Percentiles rank a stretch among this genome's conserved stretches.
phyloP scores from a whole-genome alignment of 2,113 vertebrate genomes.

The Pangasianodon gigas region DNA sequence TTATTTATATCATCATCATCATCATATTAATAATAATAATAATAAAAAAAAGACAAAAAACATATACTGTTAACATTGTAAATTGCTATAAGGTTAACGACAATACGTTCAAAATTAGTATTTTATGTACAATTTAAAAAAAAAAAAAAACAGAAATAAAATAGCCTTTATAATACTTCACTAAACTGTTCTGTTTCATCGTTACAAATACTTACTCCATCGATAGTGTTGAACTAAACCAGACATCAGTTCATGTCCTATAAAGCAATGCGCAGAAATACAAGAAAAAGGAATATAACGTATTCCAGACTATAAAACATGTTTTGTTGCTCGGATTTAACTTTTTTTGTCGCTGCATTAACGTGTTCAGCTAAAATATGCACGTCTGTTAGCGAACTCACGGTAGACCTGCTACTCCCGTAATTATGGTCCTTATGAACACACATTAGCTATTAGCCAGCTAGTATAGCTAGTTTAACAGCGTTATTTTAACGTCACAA shows the following conservation, averaged over 20 bases:
- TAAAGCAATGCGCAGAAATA: too few relatives aligned
- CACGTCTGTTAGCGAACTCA: background rate
- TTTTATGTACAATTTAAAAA: background rate
- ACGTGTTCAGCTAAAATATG: background rate
- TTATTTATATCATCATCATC: constrained; percentile 7
- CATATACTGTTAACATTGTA: background rate
- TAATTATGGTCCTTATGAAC: background rate
- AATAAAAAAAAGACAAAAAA: background rate
- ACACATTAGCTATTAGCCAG: background rate
- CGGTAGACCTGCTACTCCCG: background rate
- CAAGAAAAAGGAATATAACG: background rate
- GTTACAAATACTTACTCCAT: background rate
- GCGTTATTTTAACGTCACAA: background rate
- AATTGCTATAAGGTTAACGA: background rate
- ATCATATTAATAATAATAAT: background rate
- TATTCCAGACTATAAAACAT: background rate
- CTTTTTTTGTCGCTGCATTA: background rate
- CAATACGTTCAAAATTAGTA: background rate
- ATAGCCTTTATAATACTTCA: background rate
- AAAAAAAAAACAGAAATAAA: background rate
- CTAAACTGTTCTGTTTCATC: background rate
- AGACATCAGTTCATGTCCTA: background rate
- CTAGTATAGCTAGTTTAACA: background rate
- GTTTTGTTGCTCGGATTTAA: background rate
- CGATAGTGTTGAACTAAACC: background rate